Evolutionary conservation across 2,113 vertebrate genomes (phyloP).

Genomic region (Diphyllodes magnificus): DNA sequence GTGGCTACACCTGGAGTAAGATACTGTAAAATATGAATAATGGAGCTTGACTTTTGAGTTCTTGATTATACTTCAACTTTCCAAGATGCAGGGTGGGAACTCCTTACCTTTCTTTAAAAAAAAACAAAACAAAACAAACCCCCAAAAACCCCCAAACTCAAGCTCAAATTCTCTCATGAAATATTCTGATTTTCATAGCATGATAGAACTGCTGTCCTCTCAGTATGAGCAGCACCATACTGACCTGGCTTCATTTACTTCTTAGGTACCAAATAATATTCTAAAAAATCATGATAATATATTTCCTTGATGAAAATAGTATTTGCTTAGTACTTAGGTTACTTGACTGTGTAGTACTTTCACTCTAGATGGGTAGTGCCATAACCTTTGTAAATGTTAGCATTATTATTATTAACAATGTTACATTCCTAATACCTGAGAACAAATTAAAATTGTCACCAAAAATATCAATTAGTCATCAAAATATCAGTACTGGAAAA

Average conservation of each 20-base stretch:
- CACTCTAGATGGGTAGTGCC: not conserved
- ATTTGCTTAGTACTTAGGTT: not conserved
- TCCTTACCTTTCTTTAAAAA: not conserved
- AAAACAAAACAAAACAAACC: not conserved
- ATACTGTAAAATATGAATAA: not conserved
- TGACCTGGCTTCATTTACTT: not conserved
- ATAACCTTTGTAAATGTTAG: not conserved
- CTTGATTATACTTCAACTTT: not conserved
- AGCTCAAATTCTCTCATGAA: not conserved
- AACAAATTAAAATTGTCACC: not conserved
- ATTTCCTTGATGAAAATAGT: not conserved
- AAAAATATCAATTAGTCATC: not conserved
- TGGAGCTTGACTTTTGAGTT: not conserved
- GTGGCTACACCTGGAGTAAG: not conserved
- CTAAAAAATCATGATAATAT: not conserved
- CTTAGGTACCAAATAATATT: not conserved
- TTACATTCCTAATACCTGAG: not conserved
- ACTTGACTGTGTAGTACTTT: not conserved
- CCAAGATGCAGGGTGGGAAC: not conserved
- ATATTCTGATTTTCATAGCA: not conserved
- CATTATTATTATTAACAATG: not conserved
- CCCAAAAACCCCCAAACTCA: accelerated
- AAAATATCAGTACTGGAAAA: not conserved
- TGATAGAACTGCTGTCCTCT: not conserved
- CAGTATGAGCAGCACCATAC: not conserved